Evolutionary conservation across 2,113 vertebrate genomes (phyloP).

Genomic region (Hucho hucho): DNA sequence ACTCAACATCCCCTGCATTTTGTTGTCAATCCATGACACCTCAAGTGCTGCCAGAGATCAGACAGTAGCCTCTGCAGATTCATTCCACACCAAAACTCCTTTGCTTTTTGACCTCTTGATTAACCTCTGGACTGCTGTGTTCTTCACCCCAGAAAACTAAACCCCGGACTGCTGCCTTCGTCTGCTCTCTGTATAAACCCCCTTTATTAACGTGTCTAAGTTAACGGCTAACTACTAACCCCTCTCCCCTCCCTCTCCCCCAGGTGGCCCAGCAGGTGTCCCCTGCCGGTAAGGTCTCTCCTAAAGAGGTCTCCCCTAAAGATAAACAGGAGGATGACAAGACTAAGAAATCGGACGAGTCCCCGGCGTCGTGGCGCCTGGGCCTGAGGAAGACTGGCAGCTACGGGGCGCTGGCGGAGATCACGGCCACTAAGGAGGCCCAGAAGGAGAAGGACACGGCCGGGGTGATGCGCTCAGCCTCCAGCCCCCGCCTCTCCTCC

Average conservation of each 20-base stretch:
- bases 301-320: conserved; percentile 78
- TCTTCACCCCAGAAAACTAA: neutral
- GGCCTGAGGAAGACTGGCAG: conserved; percentile 97
- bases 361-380: conserved; percentile 92
- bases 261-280: conserved; percentile 78
- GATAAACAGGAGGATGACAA: conserved; percentile 77
- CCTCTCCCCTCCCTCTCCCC: neutral
- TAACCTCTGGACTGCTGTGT: neutral
- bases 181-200: conserved; percentile 11
- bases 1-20: conserved; percentile 1
- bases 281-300: conserved; percentile 77
- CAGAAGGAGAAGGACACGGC: conserved; percentile 91
- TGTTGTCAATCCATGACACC: neutral
- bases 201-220: neutral
- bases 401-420: conserved; percentile 94
- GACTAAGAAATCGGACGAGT: conserved; percentile 77
- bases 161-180: conserved; percentile 1
- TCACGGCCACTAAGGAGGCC: conserved; percentile 92
- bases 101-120: neutral
- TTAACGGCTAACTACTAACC: neutral
- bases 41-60: neutral
- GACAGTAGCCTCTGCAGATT: neutral
- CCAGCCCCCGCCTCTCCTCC: conserved; percentile 94
- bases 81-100: neutral
- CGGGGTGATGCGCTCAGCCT: conserved; percentile 96